Base-by-base conservation (phyloP, 2,797 vertebrate species). In the Pseudomugil tenellus region DNA sequence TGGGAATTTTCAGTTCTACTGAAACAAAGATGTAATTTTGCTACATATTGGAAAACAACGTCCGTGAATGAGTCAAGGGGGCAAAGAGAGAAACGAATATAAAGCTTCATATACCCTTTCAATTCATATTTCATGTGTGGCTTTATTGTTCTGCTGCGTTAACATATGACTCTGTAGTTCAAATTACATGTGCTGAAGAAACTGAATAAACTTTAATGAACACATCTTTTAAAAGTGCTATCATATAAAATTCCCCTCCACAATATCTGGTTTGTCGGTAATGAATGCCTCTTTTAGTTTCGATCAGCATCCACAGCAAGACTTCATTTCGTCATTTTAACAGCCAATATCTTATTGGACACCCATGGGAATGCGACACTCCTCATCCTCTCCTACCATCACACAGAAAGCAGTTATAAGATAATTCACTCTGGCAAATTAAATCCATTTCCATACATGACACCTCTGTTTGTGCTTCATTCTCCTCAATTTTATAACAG, bases 21-120 rank as follows among this genome's bases (percentile, higher is more conserved):
- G 60, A 81, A 82, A 94, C 89, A 93, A 93, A 92, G 89, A 89
- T 61, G 76, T 81, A 35, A 84, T 88, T 93, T 89, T 83, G 81
- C 83, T 76, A 60, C 55, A 68, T 48, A 71, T 58, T 28, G 26
- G 3, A 74, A 39, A 59, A 73, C 57, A 70, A 32, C 70, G 46
- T 76, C 25, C 70, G 77, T 67, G 67, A 80, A 58, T 51, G 58
- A 58, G 70, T 81, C 62, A 76, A 62, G 60, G 46, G 63, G 58
- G 63, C 58, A 63, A 51, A 65, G 62, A 71, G 56, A 72, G 71
- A 68, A 74, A 84, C 84, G 77, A 35, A 61, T 49, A 64, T 17
- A 34, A 67, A 74, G 73, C 48, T 59, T 72, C 19, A 54, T 57
- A 58, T 63, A 35, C 61, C 35, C 66, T 49, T 58, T 79, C n/a